Evolutionary conservation across 2,888 invertebrate species (phyloP), one percentile per base, ranked within the genome.

Genomic region (Pedicia rivosa): DNA sequence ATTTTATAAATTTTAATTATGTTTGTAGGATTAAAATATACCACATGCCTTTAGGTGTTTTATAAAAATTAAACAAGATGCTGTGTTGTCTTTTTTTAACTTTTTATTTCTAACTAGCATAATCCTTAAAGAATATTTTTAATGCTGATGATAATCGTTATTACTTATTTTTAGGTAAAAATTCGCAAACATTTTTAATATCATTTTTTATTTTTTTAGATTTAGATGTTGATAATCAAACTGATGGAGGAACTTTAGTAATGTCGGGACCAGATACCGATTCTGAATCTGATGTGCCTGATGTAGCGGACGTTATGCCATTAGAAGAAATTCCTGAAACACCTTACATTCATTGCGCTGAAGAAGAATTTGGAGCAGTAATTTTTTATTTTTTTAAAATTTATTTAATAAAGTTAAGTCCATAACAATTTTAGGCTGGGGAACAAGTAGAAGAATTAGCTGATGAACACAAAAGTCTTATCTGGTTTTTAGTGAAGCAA

Each of bases 401-500:
- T n/a, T n/a, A n/a, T n/a, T n/a, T n/a, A n/a, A n/a, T n/a, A n/a
- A n/a, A n/a, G n/a, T n/a, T n/a, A n/a, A n/a, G n/a, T n/a, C n/a
- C n/a, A n/a, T n/a, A n/a, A n/a, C n/a, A n/a, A n/a, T 39, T 42
- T 33, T 37, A 80, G 76, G 75, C 75, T 13, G 83, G 83, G 1
- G 83, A 82, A 52, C 77, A 91, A 52, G 83, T 90, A 2, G 86
- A 92, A 53, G 92, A 91, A 54, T 72, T 94, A 15, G 86, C 81
- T 0, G 92, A 94, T 39, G 92, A 94, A 59, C 90, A 94, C 64
- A 92, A 91, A 59, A 88, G 88, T 13, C 66, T 94, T 29, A 79
- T 94, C 48, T 94, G 94, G 92, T 84, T 82, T 55, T 68, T 94
- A 26, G 70, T 94, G 51, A 94, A 94, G 62, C 94, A 94, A 69